Evolutionary conservation across 2,113 vertebrate genomes (phyloP).

Genomic region (Takifugu flavidus): DNA sequence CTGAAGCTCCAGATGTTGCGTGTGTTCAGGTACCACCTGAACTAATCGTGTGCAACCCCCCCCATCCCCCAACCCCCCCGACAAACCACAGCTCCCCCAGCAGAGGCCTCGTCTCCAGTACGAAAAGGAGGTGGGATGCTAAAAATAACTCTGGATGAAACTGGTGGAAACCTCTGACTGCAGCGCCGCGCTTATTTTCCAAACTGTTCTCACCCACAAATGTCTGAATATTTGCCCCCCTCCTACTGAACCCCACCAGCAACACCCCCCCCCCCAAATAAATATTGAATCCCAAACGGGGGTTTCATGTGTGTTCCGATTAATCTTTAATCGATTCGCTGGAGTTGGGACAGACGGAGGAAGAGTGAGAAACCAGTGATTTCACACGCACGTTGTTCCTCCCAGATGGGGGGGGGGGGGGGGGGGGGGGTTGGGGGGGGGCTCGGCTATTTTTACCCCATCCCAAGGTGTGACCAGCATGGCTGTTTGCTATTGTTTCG

Average conservation of each 20-base stretch:
- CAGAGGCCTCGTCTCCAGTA: slow-evolving; percentile 38
- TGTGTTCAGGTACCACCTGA: slow-evolving; percentile 1
- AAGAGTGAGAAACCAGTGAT: slow-evolving; percentile 53
- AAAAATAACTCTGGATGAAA: slow-evolving; percentile 72
- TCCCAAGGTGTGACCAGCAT: too few relatives aligned
- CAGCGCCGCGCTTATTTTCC: slow-evolving; percentile 62
- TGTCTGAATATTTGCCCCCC: neutral
- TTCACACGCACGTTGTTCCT: neutral
- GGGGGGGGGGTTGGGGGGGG: slow-evolving; percentile 12
- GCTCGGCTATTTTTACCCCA: slow-evolving; percentile 9
- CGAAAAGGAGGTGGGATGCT: slow-evolving; percentile 54
- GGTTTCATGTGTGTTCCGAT: slow-evolving; percentile 46
- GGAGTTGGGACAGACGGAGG: slow-evolving; percentile 45
- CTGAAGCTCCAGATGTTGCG: slow-evolving; percentile 3
- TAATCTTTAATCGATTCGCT: slow-evolving; percentile 64
- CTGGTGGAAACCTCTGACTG: slow-evolving; percentile 58
- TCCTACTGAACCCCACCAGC: slow-evolving; percentile 35
- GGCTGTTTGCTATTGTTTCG: too few relatives aligned
- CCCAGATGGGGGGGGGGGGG: neutral
- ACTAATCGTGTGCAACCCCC: neutral
- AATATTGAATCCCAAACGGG: slow-evolving; percentile 60
- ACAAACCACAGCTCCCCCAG: slow-evolving; percentile 20
- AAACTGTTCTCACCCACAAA: slow-evolving; percentile 33
- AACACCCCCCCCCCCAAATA: slow-evolving; percentile 48
- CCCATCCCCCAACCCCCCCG: slow-evolving; percentile 1